phyloP scores from a whole-genome alignment of 2,797 vertebrate genomes.

The Brachyalestes nurse region DNA sequence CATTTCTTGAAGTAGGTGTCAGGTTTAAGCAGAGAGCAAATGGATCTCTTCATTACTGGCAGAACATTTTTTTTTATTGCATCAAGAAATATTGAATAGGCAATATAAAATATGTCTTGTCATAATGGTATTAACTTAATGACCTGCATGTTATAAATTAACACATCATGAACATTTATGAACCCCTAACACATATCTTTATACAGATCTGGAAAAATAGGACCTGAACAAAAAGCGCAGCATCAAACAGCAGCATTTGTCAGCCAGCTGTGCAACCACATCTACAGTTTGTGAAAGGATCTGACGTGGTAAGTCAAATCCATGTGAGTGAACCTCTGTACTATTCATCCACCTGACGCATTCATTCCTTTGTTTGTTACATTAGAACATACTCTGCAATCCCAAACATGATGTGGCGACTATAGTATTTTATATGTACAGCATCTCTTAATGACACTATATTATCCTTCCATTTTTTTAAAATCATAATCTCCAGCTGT shows the following conservation, averaged over 20 bases:
- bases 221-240: slow-evolving; percentile 37
- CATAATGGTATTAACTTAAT: slow-evolving; percentile 49
- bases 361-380: neutral
- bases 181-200: slow-evolving; percentile 31
- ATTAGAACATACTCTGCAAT: neutral
- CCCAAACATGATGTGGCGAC: neutral
- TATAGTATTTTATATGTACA: neutral
- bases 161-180: slow-evolving; percentile 44
- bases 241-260: slow-evolving; percentile 44
- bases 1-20: too few species aligned
- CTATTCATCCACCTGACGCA: neutral
- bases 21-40: too few species aligned
- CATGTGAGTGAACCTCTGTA: neutral
- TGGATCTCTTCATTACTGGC: neutral
- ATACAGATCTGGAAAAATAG: slow-evolving; percentile 28
- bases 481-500: slow-evolving; percentile 26
- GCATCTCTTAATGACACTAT: neutral
- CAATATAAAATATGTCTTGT: slow-evolving; percentile 23
- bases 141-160: slow-evolving; percentile 59
- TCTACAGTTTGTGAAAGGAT: neutral
- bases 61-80: slow-evolving; percentile 33
- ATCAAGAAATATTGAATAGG: slow-evolving; percentile 8
- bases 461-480: neutral
- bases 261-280: slow-evolving; percentile 50
- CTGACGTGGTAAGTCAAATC: slow-evolving; percentile 1